Evolutionary conservation across 1,140 invertebrate species (phyloP), one percentile per base, ranked within the genome.

Genomic region (Drosophila kurseongensis): DNA sequence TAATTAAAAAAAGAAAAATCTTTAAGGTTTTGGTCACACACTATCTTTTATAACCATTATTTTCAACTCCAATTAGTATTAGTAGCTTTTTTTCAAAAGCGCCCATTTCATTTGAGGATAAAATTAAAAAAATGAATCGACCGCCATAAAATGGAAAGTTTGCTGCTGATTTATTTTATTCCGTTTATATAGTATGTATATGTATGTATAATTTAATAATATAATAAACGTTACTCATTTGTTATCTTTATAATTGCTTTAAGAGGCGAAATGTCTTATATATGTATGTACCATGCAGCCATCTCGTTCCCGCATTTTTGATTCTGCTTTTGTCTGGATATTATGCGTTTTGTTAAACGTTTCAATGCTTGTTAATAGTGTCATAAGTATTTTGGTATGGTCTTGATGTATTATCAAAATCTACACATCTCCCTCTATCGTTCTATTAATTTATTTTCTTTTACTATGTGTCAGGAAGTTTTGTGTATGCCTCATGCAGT

Each of bases 241-340:
- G 72, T 89, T 88, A 88, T 88, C 80, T 90, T 90, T 90, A 90
- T 89, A 90, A 90, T 90, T 90, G 86, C 86, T 90, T 90, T 90
- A 90, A 90, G 78, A 90, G 86, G 86, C 86, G 81, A 86, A 90
- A 85, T 80, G 72, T 90, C 84, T 81, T 85, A 90, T 72, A 88
- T 79, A 57, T 78, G 66, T 78, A 80, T 52, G 47, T 75, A 75
- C 67, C 56, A 73, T 61, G 73, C 72, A 65, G 51, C 44, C 60
- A 27, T 40, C 41, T 40, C 50, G 52, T 40, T 63, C 16, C 45
- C 40, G 38, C 36, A 40, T 13, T 78, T 77, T 77, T 77, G 75
- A 77, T 77, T 77, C 63, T 67, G 72, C 51, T 75, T 67, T 40
- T 56, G 54, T 44, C 29, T 51, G 27, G 41, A 18, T 58, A 44